phyloP scores from a whole-genome alignment of 2,888 invertebrate species.

The Tetranychus piercei region DNA sequence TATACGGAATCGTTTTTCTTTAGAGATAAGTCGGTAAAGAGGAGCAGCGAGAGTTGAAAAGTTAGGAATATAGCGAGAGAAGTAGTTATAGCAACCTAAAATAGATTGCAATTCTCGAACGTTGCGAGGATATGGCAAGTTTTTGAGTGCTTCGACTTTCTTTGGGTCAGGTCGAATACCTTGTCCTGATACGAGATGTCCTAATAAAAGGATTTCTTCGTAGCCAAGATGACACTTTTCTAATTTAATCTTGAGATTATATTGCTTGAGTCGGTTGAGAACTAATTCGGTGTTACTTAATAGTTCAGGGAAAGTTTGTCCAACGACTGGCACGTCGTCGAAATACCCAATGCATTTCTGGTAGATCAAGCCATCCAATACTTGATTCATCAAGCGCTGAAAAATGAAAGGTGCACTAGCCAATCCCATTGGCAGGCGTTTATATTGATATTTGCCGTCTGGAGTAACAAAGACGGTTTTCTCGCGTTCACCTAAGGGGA shows the following conservation, averaged over 20 bases:
- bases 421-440: background rate
- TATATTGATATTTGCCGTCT: background rate
- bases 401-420: background rate
- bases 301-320: background rate
- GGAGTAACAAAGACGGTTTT: background rate
- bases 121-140: background rate
- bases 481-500: background rate
- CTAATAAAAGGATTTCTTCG: background rate
- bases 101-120: background rate
- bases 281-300: background rate
- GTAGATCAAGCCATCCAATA: background rate
- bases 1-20: background rate
- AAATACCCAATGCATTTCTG: background rate
- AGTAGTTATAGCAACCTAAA: background rate
- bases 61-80: background rate
- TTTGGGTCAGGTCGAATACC: background rate
- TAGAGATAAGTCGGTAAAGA: background rate
- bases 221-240: background rate
- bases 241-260: background rate
- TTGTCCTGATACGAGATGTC: background rate
- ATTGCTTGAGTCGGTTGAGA: background rate
- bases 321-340: background rate
- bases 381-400: background rate
- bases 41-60: background rate
- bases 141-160: background rate